Percentiles rank a stretch among this genome's conserved stretches.
Conservation (phyloP, 1,140 invertebrate species). For the Drosophila erecta region DNA sequence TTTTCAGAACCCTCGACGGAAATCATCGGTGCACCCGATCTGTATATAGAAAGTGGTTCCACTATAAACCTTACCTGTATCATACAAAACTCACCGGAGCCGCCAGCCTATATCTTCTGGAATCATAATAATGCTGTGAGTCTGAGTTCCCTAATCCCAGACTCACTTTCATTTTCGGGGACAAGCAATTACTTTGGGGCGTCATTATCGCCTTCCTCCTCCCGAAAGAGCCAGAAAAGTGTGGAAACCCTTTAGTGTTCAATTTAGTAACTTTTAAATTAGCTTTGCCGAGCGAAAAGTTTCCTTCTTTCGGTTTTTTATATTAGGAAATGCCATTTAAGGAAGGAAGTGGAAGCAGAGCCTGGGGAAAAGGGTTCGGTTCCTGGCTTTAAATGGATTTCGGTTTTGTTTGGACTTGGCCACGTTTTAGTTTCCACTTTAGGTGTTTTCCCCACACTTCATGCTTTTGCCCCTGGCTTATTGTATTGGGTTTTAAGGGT, state of each 20-base stretch:
- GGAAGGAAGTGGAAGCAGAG: conserved; percentile 24
- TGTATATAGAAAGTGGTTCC: conserved; percentile 95
- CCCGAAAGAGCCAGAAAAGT: conserved; percentile 21
- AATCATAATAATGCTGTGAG: conserved; percentile 95
- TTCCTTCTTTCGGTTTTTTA: conserved; percentile 28
- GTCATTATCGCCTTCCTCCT: conserved; percentile 56
- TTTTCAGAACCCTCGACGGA: conserved; percentile 95
- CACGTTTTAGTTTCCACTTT: conserved; percentile 81
- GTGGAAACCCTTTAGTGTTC: conserved; percentile 56
- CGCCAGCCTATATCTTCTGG: conserved; percentile 96
- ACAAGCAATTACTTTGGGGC: conserved; percentile 66
- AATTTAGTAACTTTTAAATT: conserved; percentile 82
- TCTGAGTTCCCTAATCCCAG: conserved; percentile 25
- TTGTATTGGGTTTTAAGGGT: conserved; percentile 73
- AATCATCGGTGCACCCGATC: conserved; percentile 94
- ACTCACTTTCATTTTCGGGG: conserved; percentile 12
- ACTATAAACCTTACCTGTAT: conserved; percentile 97
- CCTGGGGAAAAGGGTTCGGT: conserved; percentile 47
- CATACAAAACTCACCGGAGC: conserved; percentile 94
- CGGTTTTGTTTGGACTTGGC: conserved; percentile 61
- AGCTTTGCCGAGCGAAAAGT: conserved; percentile 63
- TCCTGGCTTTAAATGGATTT: conserved; percentile 75
- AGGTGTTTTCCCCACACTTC: conserved; percentile 71
- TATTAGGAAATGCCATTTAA: conserved; percentile 69
- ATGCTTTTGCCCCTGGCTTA: conserved; percentile 62